These are phyloP conservation scores for Rhagologus leucostigma DNA, from an alignment of 2,113 vertebrate genomes.

Conservation along the genomic window DNA sequence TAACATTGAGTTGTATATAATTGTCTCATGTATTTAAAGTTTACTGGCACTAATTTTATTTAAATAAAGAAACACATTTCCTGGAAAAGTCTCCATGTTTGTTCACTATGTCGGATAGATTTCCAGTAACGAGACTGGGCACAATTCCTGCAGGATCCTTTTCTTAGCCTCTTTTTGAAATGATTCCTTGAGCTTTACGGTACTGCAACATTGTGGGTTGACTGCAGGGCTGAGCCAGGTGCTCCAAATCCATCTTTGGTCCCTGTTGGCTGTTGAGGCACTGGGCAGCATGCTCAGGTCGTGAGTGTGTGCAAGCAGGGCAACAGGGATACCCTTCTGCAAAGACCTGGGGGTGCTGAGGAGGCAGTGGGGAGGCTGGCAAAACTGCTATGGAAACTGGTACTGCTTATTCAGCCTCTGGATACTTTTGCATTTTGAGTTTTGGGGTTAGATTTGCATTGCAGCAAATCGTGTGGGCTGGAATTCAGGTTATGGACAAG, in stretches of 20 bases:
- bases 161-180: not conserved
- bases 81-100: slow-evolving; percentile 11
- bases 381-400: not conserved
- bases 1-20: slow-evolving; percentile 72
- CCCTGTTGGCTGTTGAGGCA: rapidly evolving
- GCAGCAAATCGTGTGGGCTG: not conserved
- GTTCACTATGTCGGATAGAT: not conserved
- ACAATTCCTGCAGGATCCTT: not conserved
- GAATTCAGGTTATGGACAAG: not conserved
- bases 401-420: not conserved
- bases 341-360: not conserved
- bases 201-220: rapidly evolving
- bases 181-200: not conserved
- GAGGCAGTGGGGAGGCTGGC: not conserved
- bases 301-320: not conserved
- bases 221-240: not conserved
- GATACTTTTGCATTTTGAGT: not conserved
- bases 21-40: slow-evolving; percentile 75
- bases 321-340: not conserved
- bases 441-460: not conserved
- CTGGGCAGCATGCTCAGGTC: rapidly evolving
- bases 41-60: slow-evolving; percentile 75
- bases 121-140: not conserved
- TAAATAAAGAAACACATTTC: slow-evolving; percentile 77
- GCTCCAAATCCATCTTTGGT: not conserved